Evolutionary conservation across 2,888 invertebrate genomes (phyloP), one percentile per base, ranked within the genome.

Genomic region (Tetragonula carbonaria): DNA sequence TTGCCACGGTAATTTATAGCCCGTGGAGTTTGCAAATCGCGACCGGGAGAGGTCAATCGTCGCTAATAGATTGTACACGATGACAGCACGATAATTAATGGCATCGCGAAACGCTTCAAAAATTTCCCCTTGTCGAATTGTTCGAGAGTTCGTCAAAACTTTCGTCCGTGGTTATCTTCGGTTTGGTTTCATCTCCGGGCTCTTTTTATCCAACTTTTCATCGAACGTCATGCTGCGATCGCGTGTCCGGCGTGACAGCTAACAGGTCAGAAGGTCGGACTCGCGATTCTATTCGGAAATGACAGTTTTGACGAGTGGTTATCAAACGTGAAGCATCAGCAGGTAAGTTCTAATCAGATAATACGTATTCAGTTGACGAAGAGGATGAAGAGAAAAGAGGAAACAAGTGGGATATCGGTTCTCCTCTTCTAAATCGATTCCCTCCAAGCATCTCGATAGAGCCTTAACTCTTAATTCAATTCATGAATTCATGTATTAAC

Each of bases 251-350:
- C 28, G 33, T 33, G 53, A 6, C 45, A 73, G 66, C 18, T 21
- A 55, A 23, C 18, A 1, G 63, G 55, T 38, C 13, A 70, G 66
- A 66, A 73, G 76, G 28, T 28, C 71, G 74, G 84, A 85, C 70
- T 38, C n/a, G 4, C 14, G 55, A 59, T 55, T 78, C 66, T 18
- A 33, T 63, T 23, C 21, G 45, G 21, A 53, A 45, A 13, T 62
- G 68, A 72, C 73, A 82, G n/a, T n/a, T 21, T 50, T 62, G 65
- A 79, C 66, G 59, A 73, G 2, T n/a, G 38, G 14, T 59, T 74
- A 74, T 74, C 57, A 18, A 38, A 28, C 18, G 33, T 13, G 50
- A 14, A 51, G 57, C 2, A 6, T 53, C 11, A 55, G 16, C 21
- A 45, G 45, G 45, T 59, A 59, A 53, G 23, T 16, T 71, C 6